Evolutionary conservation across 1,140 invertebrate genomes (phyloP).

Genomic region (Drosophila mayri): DNA sequence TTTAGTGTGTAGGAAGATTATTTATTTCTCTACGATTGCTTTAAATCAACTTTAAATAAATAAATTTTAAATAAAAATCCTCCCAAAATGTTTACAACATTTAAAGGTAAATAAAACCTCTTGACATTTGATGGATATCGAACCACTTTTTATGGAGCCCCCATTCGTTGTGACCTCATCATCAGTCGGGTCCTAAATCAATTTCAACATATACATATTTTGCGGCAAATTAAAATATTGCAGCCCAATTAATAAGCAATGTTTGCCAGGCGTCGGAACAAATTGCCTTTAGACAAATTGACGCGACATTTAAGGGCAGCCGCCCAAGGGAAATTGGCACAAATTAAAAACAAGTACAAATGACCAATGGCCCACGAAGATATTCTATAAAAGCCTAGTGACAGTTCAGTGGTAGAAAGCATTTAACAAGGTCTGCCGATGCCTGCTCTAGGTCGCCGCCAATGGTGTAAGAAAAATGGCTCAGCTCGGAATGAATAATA

Average conservation of each 20-base stretch:
- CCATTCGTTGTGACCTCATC: slow-evolving; percentile 29
- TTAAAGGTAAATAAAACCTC: background rate
- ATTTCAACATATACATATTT: slow-evolving; percentile 13
- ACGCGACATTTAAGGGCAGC: slow-evolving; percentile 59
- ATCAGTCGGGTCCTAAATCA: slow-evolving; percentile 12
- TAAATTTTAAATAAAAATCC: no score
- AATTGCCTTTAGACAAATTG: slow-evolving; percentile 38
- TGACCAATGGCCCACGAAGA: slow-evolving; percentile 6
- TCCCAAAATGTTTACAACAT: background rate
- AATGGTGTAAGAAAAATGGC: slow-evolving; percentile 7
- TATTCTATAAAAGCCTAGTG: slow-evolving; percentile 16
- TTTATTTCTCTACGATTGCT: accelerated
- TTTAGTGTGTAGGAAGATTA: background rate
- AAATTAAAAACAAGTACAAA: slow-evolving; percentile 29
- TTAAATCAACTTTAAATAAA: background rate
- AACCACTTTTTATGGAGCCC: slow-evolving; percentile 14
- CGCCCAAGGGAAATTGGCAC: slow-evolving; percentile 41
- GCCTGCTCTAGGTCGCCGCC: slow-evolving; percentile 23
- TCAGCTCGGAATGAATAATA: slow-evolving; percentile 40
- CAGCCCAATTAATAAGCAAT: slow-evolving; percentile 39
- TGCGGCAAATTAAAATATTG: slow-evolving; percentile 12
- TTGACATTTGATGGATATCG: slow-evolving; percentile 23
- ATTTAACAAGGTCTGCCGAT: slow-evolving; percentile 33
- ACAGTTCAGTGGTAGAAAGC: slow-evolving; percentile 39
- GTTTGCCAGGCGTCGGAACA: slow-evolving; percentile 14